Base-by-base conservation (phyloP, 2,797 vertebrate genomes). In the Nyctibius grandis region DNA sequence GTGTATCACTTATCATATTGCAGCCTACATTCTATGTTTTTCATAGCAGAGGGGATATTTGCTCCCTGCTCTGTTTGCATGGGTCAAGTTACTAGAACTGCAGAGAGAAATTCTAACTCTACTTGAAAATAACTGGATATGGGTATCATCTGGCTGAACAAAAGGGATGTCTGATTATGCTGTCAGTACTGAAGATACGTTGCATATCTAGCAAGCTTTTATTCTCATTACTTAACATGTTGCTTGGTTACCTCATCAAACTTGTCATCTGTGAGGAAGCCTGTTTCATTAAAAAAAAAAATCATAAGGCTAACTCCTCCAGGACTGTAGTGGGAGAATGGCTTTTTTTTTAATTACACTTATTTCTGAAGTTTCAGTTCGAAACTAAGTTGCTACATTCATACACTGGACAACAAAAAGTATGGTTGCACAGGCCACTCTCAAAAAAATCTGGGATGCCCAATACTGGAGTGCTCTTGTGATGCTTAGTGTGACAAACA, bases 211-310 rank as follows among this genome's bases (percentile, higher is more conserved):
- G 61, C 38, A 93, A 89, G 87, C 22, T 89, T 94, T 96, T 89
- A 80, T 92, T 96, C 88, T 73, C 53, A 36, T 94, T 96, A 80
- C 60, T 96, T 94, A 93, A 89, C 31, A 56, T 74, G 93, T 95
- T 95, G 96, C 96, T 94, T 95, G 67, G 91, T 88, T 95, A 95
- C 89, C 48, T 94, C 91, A 89, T 88, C 82, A 85, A 93, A 93
- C 40, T 81, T 94, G 51, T 95, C 47, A 87, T 91, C 67, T 76
- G 12, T 44, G n/a, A 94, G 63, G 70, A 95, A 95, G 87, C 6
- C 48, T 53, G 76, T 78, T 93, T 88, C 44, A 73, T 85, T 36
- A 47, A 76, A 81, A 74, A 38, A 38, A 67, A 31, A 87, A 77
- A 63, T 12, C 12, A 7, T 45, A 74, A 59, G 28, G 42, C 54